A percentile compares a stretch with the other conserved stretches of the same genome.
Conservation (phyloP, 2,113 vertebrate species). For the Varanus salvator region DNA sequence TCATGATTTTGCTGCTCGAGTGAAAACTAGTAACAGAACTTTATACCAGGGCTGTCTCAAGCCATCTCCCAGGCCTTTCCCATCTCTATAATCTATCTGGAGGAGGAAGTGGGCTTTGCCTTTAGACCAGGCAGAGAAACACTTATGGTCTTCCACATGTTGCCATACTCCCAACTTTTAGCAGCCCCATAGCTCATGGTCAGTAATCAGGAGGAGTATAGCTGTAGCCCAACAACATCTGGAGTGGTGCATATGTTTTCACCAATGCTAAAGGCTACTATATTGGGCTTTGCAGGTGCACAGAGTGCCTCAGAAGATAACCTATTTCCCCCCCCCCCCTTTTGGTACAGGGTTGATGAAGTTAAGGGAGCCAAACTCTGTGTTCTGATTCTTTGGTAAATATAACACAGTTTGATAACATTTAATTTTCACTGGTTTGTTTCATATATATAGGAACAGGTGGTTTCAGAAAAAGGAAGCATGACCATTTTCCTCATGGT, state of each 20-base stretch:
- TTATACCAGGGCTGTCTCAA: not conserved
- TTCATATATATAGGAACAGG: constrained; percentile 74
- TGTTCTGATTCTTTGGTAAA: constrained; percentile 1
- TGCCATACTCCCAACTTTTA: not conserved
- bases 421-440: not conserved
- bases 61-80: too few relatives aligned
- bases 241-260: not conserved
- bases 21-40: not conserved
- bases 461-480: constrained; percentile 84
- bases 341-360: not conserved
- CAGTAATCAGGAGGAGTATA: not conserved
- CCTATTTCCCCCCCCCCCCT: too few relatives aligned
- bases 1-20: not conserved
- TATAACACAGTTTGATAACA: not conserved
- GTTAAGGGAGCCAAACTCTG: not conserved
- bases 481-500: constrained; percentile 78
- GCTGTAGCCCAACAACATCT: not conserved
- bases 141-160: not conserved
- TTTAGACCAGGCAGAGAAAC: not conserved
- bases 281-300: not conserved
- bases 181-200: not conserved
- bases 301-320: not conserved
- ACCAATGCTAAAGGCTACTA: not conserved
- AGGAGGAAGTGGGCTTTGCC: not conserved
- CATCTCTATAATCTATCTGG: not conserved